Evolutionary conservation across 2,113 vertebrate genomes (phyloP).

Genomic region (Stomatorhinus ivindoensis): DNA sequence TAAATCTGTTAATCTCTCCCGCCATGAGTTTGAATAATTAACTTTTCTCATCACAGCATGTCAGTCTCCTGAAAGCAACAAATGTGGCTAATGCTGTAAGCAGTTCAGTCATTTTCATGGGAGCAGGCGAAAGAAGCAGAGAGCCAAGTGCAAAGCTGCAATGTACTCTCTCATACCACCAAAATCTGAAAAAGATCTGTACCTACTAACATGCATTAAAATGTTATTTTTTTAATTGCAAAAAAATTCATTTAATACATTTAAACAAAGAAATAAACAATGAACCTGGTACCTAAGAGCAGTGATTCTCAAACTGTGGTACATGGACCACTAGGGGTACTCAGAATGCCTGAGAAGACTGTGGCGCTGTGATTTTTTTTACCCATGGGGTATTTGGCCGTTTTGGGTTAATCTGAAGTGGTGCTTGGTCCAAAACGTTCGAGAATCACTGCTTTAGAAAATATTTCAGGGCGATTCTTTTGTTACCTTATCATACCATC

Average conservation of each 20-base stretch:
- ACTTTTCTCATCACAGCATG: neutral
- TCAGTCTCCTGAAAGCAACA: neutral
- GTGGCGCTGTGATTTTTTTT: neutral
- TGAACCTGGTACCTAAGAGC: neutral
- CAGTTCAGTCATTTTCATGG: neutral
- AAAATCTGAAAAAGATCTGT: neutral
- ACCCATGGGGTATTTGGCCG: neutral
- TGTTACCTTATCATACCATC: slow-evolving; percentile 83
- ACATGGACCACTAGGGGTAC: neutral
- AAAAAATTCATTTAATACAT: neutral
- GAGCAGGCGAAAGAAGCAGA: neutral
- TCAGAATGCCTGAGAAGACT: neutral
- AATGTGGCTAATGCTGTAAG: neutral
- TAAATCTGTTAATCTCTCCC: neutral
- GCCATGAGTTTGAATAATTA: neutral
- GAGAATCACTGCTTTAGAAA: neutral
- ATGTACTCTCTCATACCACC: neutral
- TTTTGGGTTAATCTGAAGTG: neutral
- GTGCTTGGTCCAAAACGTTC: neutral
- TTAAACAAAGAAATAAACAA: neutral
- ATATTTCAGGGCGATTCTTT: neutral
- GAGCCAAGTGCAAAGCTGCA: neutral
- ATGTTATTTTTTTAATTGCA: neutral
- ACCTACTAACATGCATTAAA: neutral
- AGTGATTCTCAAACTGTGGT: neutral